These are phyloP conservation scores for Volucella zonaria DNA, from an alignment of 2,888 invertebrate species.

Conservation along the genomic window DNA sequence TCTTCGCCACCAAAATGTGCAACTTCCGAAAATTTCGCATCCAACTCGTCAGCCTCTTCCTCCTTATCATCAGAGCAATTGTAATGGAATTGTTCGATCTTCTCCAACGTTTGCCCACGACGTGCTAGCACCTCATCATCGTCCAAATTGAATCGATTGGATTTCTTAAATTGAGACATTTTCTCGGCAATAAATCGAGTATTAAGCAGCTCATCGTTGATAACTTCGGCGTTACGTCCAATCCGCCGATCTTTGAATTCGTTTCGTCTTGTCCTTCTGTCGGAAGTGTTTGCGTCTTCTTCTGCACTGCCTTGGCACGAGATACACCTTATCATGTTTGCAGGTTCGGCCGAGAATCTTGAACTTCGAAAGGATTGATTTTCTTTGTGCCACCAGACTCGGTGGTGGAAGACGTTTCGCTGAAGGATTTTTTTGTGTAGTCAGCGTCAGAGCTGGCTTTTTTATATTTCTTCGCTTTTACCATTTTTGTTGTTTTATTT, in stretches of 20 bases:
- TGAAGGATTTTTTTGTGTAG: constrained; percentile 82
- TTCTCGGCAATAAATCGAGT: constrained; percentile 92
- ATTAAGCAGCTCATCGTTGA: constrained; percentile 87
- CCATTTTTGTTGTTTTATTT: constrained; percentile 26
- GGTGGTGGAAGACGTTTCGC: constrained; percentile 75
- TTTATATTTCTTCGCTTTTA: constrained; percentile 59
- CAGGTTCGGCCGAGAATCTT: constrained; percentile 90
- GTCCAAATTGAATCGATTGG: constrained; percentile 91
- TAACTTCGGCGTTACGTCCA: constrained; percentile 85
- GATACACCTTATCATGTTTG: constrained; percentile 92
- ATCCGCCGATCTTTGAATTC: constrained; percentile 94
- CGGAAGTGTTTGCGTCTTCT: constrained; percentile 94
- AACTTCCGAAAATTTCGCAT: constrained; percentile 90
- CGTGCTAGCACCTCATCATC: constrained; percentile 96
- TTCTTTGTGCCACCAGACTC: constrained; percentile 83
- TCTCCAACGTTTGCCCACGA: constrained; percentile 93
- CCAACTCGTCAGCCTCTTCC: constrained; percentile 86
- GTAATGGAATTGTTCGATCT: constrained; percentile 96
- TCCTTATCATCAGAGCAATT: constrained; percentile 91
- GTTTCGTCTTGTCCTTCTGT: constrained; percentile 91
- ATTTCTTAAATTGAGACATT: constrained; percentile 85
- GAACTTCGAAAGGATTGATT: constrained; percentile 95
- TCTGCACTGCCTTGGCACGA: constrained; percentile 93
- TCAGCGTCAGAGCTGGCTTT: constrained; percentile 83
- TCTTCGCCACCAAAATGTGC: constrained; percentile 98